Evolutionary conservation across 2,888 invertebrate species (phyloP).

Genomic region (Netelia virgata): DNA sequence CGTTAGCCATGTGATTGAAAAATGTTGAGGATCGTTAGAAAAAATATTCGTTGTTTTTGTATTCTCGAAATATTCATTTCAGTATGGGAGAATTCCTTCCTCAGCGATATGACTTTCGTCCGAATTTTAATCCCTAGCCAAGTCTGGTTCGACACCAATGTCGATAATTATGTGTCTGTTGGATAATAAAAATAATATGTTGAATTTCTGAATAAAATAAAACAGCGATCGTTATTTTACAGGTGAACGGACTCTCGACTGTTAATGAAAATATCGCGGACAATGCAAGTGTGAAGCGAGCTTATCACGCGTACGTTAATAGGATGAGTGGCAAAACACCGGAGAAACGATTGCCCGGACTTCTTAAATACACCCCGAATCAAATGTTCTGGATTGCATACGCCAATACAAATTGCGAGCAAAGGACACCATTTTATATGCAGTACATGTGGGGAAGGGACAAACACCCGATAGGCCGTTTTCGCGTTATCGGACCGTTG

Average conservation of each 20-base stretch:
- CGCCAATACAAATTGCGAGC: slow-evolving; percentile 88
- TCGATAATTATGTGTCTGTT: not conserved
- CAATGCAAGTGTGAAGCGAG: slow-evolving; percentile 96
- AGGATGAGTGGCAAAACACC: slow-evolving; percentile 90
- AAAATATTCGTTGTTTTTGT: no score
- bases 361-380: slow-evolving; percentile 89
- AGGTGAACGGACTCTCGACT: slow-evolving; percentile 96
- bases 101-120: no score
- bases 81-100: no score
- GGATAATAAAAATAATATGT: no score
- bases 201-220: not conserved
- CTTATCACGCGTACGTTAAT: slow-evolving; percentile 93
- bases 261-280: slow-evolving; percentile 98
- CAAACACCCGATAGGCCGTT: slow-evolving; percentile 90
- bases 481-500: slow-evolving; percentile 88
- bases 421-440: slow-evolving; percentile 88
- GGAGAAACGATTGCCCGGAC: slow-evolving; percentile 90
- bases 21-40: no score
- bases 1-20: no score
- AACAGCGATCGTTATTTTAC: slow-evolving; percentile 69
- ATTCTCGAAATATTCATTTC: no score
- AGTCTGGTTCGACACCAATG: no score
- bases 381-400: slow-evolving; percentile 89
- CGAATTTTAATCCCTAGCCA: no score
- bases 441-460: slow-evolving; percentile 94